Conservation (phyloP, 2,797 vertebrate species). For the Sphaeramia orbicularis region DNA sequence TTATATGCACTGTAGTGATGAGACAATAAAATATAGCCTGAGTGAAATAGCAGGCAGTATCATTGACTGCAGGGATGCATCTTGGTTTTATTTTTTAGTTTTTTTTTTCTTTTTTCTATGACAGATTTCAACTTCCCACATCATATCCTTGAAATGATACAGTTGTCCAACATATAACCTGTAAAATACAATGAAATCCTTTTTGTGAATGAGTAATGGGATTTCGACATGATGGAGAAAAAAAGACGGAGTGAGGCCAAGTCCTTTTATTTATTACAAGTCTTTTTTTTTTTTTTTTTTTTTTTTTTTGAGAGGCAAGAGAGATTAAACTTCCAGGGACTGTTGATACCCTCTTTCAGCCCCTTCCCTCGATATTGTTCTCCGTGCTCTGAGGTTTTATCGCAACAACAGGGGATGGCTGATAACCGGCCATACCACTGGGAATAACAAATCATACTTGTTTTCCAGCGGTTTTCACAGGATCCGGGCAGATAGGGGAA, state of each 20-base stretch:
- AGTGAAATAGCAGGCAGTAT: not conserved
- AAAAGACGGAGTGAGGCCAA: not conserved
- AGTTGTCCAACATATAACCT: slow-evolving; percentile 11
- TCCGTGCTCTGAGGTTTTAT: slow-evolving; percentile 56
- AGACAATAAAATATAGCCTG: slow-evolving; percentile 14
- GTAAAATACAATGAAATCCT: slow-evolving; percentile 31
- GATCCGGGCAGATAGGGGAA: slow-evolving; percentile 38
- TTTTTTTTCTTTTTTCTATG: not conserved
- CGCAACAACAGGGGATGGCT: slow-evolving; percentile 49
- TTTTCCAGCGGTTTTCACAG: slow-evolving; percentile 63
- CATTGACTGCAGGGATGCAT: slow-evolving; percentile 7
- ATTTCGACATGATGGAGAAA: slow-evolving; percentile 24
- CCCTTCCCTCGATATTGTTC: slow-evolving; percentile 43
- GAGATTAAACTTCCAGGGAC: slow-evolving; percentile 43
- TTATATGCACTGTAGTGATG: not conserved
- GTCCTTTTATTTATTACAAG: slow-evolving; percentile 35
- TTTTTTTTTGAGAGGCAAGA: too few relatives aligned
- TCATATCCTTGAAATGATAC: slow-evolving; percentile 27
- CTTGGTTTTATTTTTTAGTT: too few relatives aligned
- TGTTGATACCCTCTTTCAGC: slow-evolving; percentile 33
- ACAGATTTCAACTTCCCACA: slow-evolving; percentile 7
- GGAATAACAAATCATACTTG: slow-evolving; percentile 73
- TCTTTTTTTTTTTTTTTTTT: slow-evolving; percentile 31
- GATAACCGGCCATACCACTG: slow-evolving; percentile 57
- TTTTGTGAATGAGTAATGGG: slow-evolving; percentile 39